Conservation (phyloP, 2,797 vertebrate genomes). For the Sebastiscus albofasciatus region DNA sequence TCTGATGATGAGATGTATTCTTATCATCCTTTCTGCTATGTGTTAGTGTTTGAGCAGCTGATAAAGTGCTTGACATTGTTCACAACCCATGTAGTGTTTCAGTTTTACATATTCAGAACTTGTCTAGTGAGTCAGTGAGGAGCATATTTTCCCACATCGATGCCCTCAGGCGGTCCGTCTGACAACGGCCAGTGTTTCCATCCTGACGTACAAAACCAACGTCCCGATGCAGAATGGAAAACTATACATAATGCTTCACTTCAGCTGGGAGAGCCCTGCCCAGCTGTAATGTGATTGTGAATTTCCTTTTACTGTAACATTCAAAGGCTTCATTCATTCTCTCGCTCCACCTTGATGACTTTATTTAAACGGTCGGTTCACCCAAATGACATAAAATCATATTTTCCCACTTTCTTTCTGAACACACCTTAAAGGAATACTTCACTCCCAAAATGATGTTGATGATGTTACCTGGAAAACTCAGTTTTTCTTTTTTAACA, state of each 20-base stretch:
- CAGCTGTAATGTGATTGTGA: not conserved
- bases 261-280: not conserved
- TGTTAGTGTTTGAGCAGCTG: not conserved
- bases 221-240: conserved; percentile 13
- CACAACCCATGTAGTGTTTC: conserved; percentile 24
- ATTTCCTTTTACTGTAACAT: conserved; percentile 26
- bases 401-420: not conserved
- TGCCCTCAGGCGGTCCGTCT: not conserved
- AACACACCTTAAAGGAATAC: not conserved
- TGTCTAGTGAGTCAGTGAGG: not conserved
- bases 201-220: not conserved
- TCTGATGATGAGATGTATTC: conserved; percentile 16
- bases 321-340: conserved; percentile 52
- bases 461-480: not conserved
- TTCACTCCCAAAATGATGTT: not conserved
- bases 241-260: not conserved
- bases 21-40: not conserved
- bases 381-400: not conserved
- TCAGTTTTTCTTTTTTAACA: not conserved
- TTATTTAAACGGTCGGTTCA: conserved; percentile 10
- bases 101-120: not conserved
- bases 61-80: conserved; percentile 7
- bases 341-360: not conserved
- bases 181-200: not conserved
- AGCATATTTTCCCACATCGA: not conserved